phyloP scores from a whole-genome alignment of 1,140 invertebrate species.

The Formica selysi region DNA sequence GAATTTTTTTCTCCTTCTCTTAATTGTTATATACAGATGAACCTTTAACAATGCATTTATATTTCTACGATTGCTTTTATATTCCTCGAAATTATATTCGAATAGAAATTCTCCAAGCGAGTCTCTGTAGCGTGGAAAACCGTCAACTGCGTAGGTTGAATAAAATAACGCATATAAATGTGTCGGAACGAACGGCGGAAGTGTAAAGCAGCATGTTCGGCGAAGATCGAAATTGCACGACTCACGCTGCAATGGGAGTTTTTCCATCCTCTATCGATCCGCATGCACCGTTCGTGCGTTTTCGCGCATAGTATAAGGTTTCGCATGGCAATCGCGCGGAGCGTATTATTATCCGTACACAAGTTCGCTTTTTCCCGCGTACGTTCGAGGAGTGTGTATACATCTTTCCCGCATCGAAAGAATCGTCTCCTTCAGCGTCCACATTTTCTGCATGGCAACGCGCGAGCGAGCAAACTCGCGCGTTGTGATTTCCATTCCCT shows the following conservation, averaged over 20 bases:
- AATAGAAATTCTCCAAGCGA: not conserved
- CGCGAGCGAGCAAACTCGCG: not conserved
- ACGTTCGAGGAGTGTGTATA: not conserved
- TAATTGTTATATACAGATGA: too few species aligned
- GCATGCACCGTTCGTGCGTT: not conserved
- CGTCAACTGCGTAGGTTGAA: not conserved
- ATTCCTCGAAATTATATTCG: not conserved
- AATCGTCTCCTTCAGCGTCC: constrained; percentile 34
- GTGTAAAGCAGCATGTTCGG: constrained; percentile 25
- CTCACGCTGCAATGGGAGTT: not conserved
- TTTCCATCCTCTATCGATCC: not conserved
- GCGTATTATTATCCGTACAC: constrained; percentile 45
- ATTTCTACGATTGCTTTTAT: not conserved
- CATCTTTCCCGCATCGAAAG: not conserved
- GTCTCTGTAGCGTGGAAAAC: not conserved
- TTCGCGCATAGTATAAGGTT: constrained; percentile 42
- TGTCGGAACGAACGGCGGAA: not conserved
- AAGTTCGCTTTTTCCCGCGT: constrained; percentile 33
- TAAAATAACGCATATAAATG: constrained; percentile 30
- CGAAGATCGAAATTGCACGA: constrained; percentile 15
- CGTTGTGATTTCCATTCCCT: constrained; percentile 33
- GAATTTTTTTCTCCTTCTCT: not conserved
- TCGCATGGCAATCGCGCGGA: constrained; percentile 38
- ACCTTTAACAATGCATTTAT: not conserved
- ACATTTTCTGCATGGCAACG: constrained; percentile 37